Percentiles rank a stretch among this genome's conserved stretches.
These are phyloP conservation scores for Stigmatopora argus DNA, from an alignment of 2,113 vertebrate genomes.

Conservation along the genomic window DNA sequence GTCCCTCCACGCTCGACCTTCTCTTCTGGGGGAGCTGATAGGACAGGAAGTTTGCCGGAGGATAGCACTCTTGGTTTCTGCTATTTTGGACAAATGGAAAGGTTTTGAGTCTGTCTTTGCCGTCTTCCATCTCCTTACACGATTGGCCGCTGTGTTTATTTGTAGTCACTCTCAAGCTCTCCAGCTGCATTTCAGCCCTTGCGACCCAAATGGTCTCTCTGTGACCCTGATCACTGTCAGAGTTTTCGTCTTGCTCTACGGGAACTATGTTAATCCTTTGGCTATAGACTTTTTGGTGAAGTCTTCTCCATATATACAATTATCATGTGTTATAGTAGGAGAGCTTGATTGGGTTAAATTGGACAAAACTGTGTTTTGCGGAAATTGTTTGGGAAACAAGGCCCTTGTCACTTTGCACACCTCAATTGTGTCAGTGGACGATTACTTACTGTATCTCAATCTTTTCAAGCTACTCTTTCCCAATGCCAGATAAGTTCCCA, in stretches of 20 bases:
- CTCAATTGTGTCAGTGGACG: neutral
- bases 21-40: slow-evolving; percentile 31
- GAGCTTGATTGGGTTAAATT: neutral
- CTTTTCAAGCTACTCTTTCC: neutral
- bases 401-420: neutral
- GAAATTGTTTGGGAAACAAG: neutral
- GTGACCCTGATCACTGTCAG: slow-evolving; percentile 18
- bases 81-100: slow-evolving; percentile 65
- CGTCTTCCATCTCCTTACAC: slow-evolving; percentile 17
- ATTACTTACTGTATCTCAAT: neutral
- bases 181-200: slow-evolving; percentile 44
- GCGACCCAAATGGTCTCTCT: slow-evolving; percentile 30
- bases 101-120: slow-evolving; percentile 53
- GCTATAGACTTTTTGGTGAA: neutral
- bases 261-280: neutral
- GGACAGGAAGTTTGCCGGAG: slow-evolving; percentile 50
- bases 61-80: slow-evolving; percentile 51
- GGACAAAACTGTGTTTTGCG: neutral
- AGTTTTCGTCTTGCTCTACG: slow-evolving; percentile 1
- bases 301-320: neutral
- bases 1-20: slow-evolving; percentile 26
- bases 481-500: neutral
- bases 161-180: slow-evolving; percentile 44
- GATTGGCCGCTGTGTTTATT: slow-evolving; percentile 48
- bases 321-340: neutral